These are phyloP conservation scores for Platorchestia sp. DNA, from an alignment of 1,140 invertebrate genomes.

Conservation along the genomic window DNA sequence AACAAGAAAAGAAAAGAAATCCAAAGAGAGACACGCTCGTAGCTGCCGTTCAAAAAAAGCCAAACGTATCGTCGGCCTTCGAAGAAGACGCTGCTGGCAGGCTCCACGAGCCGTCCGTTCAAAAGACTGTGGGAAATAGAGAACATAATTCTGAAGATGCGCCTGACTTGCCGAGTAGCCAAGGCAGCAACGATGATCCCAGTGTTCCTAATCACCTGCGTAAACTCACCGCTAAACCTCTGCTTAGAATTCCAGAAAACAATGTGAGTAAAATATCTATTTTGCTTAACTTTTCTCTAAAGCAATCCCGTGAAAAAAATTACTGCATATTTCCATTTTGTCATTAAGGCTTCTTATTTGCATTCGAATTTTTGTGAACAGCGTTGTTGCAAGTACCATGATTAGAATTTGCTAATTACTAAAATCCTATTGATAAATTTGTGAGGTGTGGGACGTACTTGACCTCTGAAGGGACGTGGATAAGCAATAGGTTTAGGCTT, in stretches of 20 bases:
- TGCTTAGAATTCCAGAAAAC: neutral
- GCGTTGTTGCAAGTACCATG: neutral
- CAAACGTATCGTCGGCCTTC: neutral
- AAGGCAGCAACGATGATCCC: neutral
- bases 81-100: neutral
- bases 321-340: neutral
- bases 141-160: neutral
- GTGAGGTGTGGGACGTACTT: neutral
- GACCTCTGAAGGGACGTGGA: too few species aligned
- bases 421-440: neutral
- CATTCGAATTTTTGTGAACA: neutral
- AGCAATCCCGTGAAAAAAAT: neutral
- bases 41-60: neutral
- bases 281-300: neutral
- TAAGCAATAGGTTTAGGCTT: too few species aligned
- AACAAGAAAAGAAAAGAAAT: constrained; percentile 10
- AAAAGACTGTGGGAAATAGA: neutral
- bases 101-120: neutral
- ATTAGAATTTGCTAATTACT: neutral
- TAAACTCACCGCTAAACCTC: neutral
- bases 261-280: neutral
- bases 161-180: neutral
- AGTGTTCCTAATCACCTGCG: constrained; percentile 25
- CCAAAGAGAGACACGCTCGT: neutral
- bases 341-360: neutral